Evolutionary conservation across 2,888 invertebrate species (phyloP).

Genomic region (Amphimallon solstitiale): DNA sequence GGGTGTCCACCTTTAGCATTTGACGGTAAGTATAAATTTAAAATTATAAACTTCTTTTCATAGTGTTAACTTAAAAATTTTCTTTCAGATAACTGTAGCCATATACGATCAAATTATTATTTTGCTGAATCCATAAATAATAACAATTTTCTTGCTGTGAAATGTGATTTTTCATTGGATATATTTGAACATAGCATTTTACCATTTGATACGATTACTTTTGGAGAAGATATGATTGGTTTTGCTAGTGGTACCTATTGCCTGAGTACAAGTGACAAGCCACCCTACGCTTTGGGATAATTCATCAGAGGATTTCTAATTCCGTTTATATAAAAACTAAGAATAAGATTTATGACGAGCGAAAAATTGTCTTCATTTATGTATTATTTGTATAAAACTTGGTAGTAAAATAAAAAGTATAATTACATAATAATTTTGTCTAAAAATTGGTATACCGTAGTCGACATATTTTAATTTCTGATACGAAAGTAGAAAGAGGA

Average conservation of each 20-base stretch:
- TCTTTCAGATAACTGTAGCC: constrained; percentile 60
- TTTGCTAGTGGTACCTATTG: constrained; percentile 49
- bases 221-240: constrained; percentile 49
- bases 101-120: constrained; percentile 62
- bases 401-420: too few relatives aligned
- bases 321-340: too few relatives aligned
- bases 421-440: too few relatives aligned
- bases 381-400: too few relatives aligned
- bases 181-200: constrained; percentile 54
- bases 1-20: constrained; percentile 58
- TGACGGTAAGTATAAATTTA: not conserved
- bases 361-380: too few relatives aligned
- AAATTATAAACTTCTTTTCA: not conserved
- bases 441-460: too few relatives aligned
- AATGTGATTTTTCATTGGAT: constrained; percentile 58
- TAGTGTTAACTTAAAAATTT: not conserved
- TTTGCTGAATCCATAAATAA: constrained; percentile 64
- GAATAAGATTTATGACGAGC: too few relatives aligned
- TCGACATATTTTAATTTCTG: too few relatives aligned
- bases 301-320: too few relatives aligned
- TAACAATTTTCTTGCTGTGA: constrained; percentile 56
- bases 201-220: constrained; percentile 41
- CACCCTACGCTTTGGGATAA: constrained; percentile 10
- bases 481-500: too few relatives aligned
- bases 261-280: constrained; percentile 10